Conservation (phyloP, 2,888 invertebrate genomes). For the Pardosa pseudoannulata region DNA sequence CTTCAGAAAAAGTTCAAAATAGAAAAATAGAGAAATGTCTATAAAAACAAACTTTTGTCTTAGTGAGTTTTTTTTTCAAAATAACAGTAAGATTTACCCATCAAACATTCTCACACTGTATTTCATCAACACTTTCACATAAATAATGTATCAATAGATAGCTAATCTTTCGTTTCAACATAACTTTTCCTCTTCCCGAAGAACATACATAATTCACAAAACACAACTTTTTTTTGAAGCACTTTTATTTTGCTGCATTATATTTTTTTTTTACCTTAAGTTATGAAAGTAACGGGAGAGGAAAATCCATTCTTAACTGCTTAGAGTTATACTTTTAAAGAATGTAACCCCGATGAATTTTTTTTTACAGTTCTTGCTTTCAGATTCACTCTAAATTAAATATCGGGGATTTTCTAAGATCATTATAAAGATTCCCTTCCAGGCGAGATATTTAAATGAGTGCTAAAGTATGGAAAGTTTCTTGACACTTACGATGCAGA, state of each 20-base stretch:
- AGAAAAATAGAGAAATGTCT: too few relatives aligned
- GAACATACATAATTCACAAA: constrained; percentile 1
- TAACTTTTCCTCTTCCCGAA: neutral
- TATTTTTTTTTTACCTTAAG: too few relatives aligned
- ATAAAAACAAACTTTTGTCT: too few relatives aligned
- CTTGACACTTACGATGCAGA: too few relatives aligned
- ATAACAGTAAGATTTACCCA: too few relatives aligned
- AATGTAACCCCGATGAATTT: neutral
- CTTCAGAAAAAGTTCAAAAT: too few relatives aligned
- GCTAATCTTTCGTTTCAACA: neutral
- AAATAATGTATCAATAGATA: neutral
- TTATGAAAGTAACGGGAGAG: neutral
- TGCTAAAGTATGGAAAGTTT: too few relatives aligned
- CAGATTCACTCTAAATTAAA: neutral
- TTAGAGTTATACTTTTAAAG: neutral
- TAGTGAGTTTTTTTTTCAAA: too few relatives aligned
- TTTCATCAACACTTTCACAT: too few relatives aligned
- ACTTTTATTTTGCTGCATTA: neutral
- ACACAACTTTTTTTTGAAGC: neutral
- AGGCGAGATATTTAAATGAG: neutral
- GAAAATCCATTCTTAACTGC: neutral
- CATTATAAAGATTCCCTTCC: neutral
- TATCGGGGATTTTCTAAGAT: neutral
- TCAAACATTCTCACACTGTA: too few relatives aligned
- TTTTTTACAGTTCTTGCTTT: neutral